Percentiles rank a stretch among this genome's conserved stretches.
phyloP scores from a whole-genome alignment of 2,113 vertebrate genomes.

The Struthidea cinerea region DNA sequence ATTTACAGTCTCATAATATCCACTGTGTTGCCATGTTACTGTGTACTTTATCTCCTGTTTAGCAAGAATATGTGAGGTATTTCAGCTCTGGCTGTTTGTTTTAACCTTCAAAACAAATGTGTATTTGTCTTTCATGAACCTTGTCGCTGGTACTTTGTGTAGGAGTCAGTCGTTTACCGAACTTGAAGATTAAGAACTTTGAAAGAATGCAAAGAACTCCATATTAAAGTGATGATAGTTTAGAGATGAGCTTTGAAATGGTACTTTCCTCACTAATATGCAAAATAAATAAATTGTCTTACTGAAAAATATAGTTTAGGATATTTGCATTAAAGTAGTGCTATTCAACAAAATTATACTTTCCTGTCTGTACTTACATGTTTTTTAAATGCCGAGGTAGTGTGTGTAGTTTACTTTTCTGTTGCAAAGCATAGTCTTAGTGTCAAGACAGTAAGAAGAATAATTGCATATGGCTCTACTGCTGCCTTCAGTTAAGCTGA shows the following conservation, averaged over 20 bases:
- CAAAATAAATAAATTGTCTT: background rate
- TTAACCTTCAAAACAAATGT: background rate
- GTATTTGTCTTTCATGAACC: background rate
- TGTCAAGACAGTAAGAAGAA: background rate
- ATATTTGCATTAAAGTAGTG: background rate
- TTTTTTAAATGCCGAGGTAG: background rate
- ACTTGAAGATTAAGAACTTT: background rate
- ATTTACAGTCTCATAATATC: background rate
- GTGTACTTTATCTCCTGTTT: background rate
- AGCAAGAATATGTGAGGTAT: background rate
- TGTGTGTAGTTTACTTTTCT: background rate
- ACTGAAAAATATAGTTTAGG: background rate
- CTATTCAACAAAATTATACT: background rate
- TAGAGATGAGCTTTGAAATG: background rate
- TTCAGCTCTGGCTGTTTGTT: background rate
- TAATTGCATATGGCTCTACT: background rate
- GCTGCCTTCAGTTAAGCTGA: background rate
- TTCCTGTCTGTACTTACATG: background rate
- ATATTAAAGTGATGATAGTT: background rate
- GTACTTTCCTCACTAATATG: background rate
- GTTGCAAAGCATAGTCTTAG: background rate
- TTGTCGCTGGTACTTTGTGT: background rate
- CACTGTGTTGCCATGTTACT: background rate
- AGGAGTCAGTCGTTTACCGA: accelerated
- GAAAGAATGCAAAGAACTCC: background rate